Evolutionary conservation across 2,113 vertebrate species (phyloP).

Genomic region (Hippopotamus amphibius): DNA sequence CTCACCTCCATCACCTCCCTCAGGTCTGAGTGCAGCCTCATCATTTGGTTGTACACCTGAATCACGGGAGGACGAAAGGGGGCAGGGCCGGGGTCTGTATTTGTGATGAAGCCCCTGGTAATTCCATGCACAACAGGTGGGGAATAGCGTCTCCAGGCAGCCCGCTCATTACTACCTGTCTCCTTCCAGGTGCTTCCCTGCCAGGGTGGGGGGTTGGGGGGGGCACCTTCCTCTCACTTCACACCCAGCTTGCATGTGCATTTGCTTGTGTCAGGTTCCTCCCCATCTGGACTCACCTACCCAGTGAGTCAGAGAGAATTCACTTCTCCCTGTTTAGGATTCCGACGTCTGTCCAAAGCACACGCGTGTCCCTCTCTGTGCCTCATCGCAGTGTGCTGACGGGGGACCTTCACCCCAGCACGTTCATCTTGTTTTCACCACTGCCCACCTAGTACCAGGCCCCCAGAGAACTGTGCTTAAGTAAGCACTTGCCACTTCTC

Average conservation of each 20-base stretch:
- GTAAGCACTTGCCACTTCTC: neutral
- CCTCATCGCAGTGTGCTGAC: neutral
- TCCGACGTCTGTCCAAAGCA: neutral
- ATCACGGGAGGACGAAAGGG: fast-evolving
- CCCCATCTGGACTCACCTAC: neutral
- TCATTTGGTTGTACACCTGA: neutral
- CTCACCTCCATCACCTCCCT: neutral
- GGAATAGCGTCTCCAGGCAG: neutral
- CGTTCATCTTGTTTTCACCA: too few species aligned
- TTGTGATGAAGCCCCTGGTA: neutral
- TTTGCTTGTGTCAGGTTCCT: too few species aligned
- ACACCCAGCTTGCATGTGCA: neutral
- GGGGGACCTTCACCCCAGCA: neutral
- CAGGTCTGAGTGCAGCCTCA: neutral
- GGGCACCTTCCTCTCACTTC: neutral
- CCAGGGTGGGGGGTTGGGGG: neutral
- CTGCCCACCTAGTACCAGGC: neutral
- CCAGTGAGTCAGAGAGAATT: fast-evolving
- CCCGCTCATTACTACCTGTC: neutral
- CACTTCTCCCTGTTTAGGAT: neutral
- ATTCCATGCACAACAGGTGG: neutral
- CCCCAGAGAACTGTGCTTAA: neutral
- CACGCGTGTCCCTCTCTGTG: fast-evolving
- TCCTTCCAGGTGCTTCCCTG: neutral
- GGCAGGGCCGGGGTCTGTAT: neutral